These are phyloP conservation scores for Lasiurus cinereus DNA, from an alignment of 2,113 vertebrate genomes.

Conservation along the genomic window DNA sequence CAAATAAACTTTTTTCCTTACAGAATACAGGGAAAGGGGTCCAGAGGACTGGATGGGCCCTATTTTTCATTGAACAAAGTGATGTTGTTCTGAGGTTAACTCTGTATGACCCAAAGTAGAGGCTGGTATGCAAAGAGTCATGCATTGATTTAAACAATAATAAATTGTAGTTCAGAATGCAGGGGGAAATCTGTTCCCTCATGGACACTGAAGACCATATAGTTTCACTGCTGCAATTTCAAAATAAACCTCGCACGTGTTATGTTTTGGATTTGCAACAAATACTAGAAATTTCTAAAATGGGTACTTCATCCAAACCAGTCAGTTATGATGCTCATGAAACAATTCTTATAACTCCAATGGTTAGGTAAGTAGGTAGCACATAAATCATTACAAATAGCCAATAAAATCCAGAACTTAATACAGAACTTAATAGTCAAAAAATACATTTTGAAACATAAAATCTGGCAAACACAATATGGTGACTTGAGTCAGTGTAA, in stretches of 20 bases:
- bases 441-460: conserved; percentile 70
- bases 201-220: conserved; percentile 53
- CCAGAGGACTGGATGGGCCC: conserved; percentile 72
- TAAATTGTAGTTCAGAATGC: conserved; percentile 75
- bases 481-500: conserved; percentile 6
- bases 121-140: conserved; percentile 80
- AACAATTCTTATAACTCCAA: conserved; percentile 72
- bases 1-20: conserved; percentile 80
- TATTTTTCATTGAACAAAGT: conserved; percentile 83
- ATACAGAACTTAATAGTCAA: conserved; percentile 72
- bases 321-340: conserved; percentile 67
- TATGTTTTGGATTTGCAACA: conserved; percentile 72
- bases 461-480: conserved; percentile 49
- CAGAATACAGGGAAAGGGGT: conserved; percentile 62
- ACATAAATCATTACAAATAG: conserved; percentile 78
- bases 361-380: conserved; percentile 71
- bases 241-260: conserved; percentile 77
- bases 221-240: conserved; percentile 70
- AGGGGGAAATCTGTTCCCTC: conserved; percentile 48
- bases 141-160: conserved; percentile 82
- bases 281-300: conserved; percentile 70
- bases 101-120: conserved; percentile 77
- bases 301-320: conserved; percentile 68
- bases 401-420: conserved; percentile 76
- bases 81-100: conserved; percentile 83